These are phyloP conservation scores for Aphidius ervi DNA, from an alignment of 1,140 invertebrate species.

Conservation along the genomic window DNA sequence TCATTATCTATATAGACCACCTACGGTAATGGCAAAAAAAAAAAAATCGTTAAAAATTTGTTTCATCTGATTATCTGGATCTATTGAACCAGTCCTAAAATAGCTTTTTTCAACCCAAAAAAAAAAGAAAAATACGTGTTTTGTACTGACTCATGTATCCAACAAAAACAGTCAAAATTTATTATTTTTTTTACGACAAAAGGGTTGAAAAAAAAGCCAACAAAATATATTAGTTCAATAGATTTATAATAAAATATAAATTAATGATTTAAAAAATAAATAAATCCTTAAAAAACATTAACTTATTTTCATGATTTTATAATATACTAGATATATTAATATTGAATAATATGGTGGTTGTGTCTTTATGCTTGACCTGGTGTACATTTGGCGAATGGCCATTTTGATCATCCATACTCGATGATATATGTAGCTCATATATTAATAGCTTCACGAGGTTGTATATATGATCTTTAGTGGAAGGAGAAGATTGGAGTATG, in stretches of 20 bases:
- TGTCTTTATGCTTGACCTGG: slow-evolving; percentile 43
- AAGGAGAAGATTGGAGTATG: neutral
- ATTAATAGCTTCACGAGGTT: neutral
- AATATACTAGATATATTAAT: slow-evolving; percentile 20
- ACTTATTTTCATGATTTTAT: slow-evolving; percentile 12
- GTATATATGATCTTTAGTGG: neutral
- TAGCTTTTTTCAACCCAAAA: too few relatives aligned
- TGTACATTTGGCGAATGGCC: slow-evolving; percentile 48
- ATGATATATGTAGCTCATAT: slow-evolving; percentile 27
- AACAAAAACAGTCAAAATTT: too few relatives aligned
- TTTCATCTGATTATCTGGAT: too few relatives aligned
- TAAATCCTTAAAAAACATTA: neutral
- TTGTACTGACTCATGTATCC: too few relatives aligned
- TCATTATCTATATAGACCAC: too few relatives aligned
- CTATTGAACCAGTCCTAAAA: too few relatives aligned
- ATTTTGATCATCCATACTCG: slow-evolving; percentile 29
- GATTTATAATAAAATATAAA: neutral
- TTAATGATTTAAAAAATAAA: neutral
- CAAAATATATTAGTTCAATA: neutral
- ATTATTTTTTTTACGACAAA: too few relatives aligned
- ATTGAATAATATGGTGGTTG: slow-evolving; percentile 34
- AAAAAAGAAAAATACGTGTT: too few relatives aligned
- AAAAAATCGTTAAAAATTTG: too few relatives aligned
- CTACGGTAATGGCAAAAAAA: too few relatives aligned
- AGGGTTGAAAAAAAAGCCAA: too few relatives aligned